Evolutionary conservation across 1,140 invertebrate species (phyloP), one percentile per base, ranked within the genome.

Genomic region (Metaphire vulgaris): DNA sequence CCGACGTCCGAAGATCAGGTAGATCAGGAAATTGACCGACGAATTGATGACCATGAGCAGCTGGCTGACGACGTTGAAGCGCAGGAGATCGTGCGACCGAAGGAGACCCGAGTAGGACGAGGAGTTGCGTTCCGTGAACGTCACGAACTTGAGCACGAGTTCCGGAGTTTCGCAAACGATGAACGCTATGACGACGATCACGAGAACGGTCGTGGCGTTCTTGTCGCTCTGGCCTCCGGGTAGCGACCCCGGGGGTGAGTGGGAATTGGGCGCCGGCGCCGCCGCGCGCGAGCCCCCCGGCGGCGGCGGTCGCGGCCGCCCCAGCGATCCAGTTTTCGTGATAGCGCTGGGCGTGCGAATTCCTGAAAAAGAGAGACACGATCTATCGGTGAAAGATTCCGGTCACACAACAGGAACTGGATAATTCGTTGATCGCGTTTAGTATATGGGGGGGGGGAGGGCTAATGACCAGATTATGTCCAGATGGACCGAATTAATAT

Each of bases 1-100:
- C 15, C 77, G 68, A 30, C 77, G 75, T 6, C 81, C 81, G 69
- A 81, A 81, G 34, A 82, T 78, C 15, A 78, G 77, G 41, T 82
- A 81, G 33, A 81, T 81, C 1, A 81, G 69, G 69, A 81, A 82
- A 75, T 81, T 81, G 33, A 74, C 64, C 2, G 72, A 74, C 2
- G 33, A 74, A 29, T 74, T 74, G 31, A 74, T 66, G 2, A 74
- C 34, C 72, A 74, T 74, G 14, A 74, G 41, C n/a, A 74, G 28
- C 16, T 66, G 31, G 14, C n/a, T 68, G 21, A 74, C 32, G 15
- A 34, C 64, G 14, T 26, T 33, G 26, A 72, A 72, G 14, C 33
- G 70, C 6, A 28, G 2, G 33, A 74, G 14, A 2, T 16, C 33
- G 15, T n/a, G 21, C 2, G 72, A 74, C n/a, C n/a, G n/a, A 29